phyloP scores from a whole-genome alignment of 1,140 invertebrate genomes.

The Heliconius congener region DNA sequence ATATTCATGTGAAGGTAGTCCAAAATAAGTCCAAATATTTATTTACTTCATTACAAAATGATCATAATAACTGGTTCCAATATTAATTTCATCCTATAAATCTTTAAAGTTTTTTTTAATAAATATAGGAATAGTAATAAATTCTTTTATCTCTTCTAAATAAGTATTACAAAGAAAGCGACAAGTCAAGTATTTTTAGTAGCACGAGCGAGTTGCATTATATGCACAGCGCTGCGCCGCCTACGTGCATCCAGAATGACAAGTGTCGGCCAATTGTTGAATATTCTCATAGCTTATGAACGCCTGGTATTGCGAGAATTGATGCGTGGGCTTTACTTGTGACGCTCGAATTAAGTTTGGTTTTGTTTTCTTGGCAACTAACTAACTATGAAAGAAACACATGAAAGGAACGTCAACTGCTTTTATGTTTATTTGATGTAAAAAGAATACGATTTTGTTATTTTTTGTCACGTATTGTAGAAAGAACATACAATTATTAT shows the following conservation, averaged over 20 bases:
- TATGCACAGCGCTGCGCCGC: slow-evolving; percentile 15
- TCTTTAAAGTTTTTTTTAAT: no score
- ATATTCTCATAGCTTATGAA: slow-evolving; percentile 24
- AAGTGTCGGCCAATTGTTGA: slow-evolving; percentile 29
- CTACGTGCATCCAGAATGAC: slow-evolving; percentile 4
- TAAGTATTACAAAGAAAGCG: background rate
- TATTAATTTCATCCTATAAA: no score
- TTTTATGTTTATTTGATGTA: no score
- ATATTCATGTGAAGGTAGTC: background rate
- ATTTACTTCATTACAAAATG: background rate
- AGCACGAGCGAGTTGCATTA: slow-evolving; percentile 11
- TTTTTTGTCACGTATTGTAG: no score
- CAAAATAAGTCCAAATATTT: background rate
- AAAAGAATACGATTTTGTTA: no score
- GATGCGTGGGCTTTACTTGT: slow-evolving; percentile 25
- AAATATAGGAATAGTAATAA: no score
- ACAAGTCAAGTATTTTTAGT: slow-evolving; percentile 4
- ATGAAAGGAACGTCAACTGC: no score
- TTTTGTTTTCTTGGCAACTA: slow-evolving; percentile 6
- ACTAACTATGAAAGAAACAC: no score
- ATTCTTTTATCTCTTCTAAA: background rate
- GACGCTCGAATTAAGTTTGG: background rate
- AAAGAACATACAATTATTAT: no score
- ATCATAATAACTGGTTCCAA: no score
- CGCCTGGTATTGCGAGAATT: slow-evolving; percentile 29